phyloP scores from a whole-genome alignment of 2,113 vertebrate genomes.

The Callopanchax toddi region DNA sequence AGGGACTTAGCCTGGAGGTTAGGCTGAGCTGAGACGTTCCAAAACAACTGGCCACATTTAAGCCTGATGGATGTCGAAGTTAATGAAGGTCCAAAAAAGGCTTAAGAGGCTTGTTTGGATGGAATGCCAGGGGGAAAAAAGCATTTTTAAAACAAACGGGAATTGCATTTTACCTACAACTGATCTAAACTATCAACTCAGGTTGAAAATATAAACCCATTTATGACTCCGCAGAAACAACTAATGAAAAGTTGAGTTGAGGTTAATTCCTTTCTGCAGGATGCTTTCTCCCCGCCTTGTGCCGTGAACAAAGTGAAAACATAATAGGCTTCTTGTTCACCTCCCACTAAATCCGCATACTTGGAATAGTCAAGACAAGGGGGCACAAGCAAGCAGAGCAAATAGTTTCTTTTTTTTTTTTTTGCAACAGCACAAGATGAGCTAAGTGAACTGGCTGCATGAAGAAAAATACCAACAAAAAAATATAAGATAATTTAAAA shows the following conservation, averaged over 20 bases:
- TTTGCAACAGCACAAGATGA: constrained; percentile 62
- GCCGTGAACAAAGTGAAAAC: constrained; percentile 47
- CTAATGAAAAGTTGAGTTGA: neutral
- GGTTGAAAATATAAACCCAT: neutral
- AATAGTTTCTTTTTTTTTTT: constrained; percentile 73
- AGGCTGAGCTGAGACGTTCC: neutral
- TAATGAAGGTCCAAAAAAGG: neutral
- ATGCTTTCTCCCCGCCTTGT: constrained; percentile 58
- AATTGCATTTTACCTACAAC: too few species aligned
- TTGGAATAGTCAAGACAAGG: constrained; percentile 62
- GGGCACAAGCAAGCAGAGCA: constrained; percentile 40
- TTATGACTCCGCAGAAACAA: too few species aligned
- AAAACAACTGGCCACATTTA: too few species aligned
- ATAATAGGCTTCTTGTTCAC: constrained; percentile 74
- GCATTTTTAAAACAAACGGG: too few species aligned
- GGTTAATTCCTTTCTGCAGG: constrained; percentile 24
- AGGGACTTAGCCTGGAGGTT: neutral
- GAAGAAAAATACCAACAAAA: neutral
- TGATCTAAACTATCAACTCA: too few species aligned
- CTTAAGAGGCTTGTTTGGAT: neutral
- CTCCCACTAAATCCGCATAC: constrained; percentile 72
- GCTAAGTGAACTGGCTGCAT: too few species aligned
- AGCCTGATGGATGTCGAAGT: neutral
- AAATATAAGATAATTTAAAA: constrained; percentile 57
- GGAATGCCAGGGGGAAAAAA: neutral